Conservation (phyloP, 2,113 vertebrate species). For the Raja brachyura region DNA sequence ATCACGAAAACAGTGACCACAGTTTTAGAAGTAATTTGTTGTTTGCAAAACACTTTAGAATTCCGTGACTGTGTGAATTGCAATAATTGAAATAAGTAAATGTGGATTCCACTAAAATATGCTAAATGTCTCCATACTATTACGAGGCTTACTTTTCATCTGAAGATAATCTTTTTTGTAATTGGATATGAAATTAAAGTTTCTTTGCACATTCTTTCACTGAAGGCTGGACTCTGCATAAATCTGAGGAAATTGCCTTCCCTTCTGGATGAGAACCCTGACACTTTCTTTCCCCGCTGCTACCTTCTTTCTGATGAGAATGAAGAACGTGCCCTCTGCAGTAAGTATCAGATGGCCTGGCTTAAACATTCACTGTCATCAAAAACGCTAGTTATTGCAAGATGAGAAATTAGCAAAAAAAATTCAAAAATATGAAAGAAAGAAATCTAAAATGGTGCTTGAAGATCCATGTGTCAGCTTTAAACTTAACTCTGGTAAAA, state of each 20-base stretch:
- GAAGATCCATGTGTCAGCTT: background rate
- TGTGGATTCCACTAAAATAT: background rate
- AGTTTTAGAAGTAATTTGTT: background rate
- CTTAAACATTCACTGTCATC: background rate
- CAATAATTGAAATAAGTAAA: background rate
- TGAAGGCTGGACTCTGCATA: slow-evolving; percentile 50
- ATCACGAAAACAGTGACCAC: background rate
- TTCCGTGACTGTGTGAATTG: background rate
- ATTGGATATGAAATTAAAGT: background rate
- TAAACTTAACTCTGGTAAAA: background rate
- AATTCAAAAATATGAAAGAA: background rate
- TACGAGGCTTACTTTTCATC: background rate
- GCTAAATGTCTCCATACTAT: background rate
- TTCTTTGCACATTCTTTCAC: background rate
- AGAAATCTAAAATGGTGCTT: background rate
- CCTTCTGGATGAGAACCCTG: slow-evolving; percentile 45
- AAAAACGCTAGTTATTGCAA: background rate
- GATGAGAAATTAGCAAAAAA: background rate
- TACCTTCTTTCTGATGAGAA: slow-evolving; percentile 45
- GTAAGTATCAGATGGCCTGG: slow-evolving; percentile 41
- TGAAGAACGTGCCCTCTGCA: slow-evolving; percentile 49
- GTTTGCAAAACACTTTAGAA: background rate
- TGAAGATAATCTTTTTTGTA: background rate
- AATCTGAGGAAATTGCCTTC: slow-evolving; percentile 51
- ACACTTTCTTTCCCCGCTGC: slow-evolving; percentile 48